Evolutionary conservation across 1,140 invertebrate genomes (phyloP), one percentile per base, ranked within the genome.

Genomic region (Bombus difficillimus): DNA sequence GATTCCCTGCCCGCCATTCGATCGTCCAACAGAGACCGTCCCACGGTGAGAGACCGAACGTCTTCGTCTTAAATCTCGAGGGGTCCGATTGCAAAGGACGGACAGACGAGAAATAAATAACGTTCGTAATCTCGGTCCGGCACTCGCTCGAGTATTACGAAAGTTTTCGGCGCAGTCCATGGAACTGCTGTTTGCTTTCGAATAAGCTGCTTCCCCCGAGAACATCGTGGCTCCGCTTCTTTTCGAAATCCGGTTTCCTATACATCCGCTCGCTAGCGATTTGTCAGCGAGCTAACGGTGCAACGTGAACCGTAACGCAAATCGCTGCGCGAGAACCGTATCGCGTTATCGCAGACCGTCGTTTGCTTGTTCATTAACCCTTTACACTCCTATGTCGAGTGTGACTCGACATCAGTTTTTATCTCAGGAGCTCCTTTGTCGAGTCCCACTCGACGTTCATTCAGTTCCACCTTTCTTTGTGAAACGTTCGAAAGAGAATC

Each of bases 21-120:
- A 37, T 3, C 32, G 32, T 43, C 25, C 68, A 0, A 57, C 39
- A 32, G 37, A 64, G 69, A 64, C 43, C 72, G 57, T 53, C 53
- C 32, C 53, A 39, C 37, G 64, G 66, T 25, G 75, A 22, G 37
- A 73, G 34, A 75, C n/a, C 69, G n/a, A 43, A 12, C 66, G 32
- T 41, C 66, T 77, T 39, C 47, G 62, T 71, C 66, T 81, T 34
- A 18, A 76, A 43, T 87, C n/a, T 69, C 81, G 57, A 62, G 41
- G 28, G 25, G 43, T 71, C 53, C 37, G 75, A 83, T 69, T 59
- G 66, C 25, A 22, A 13, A 18, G 72, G 41, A 47, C 18, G 34
- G 34, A 68, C 28, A 59, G 74, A 68, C 69, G 80, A 74, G 68
- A 88, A 79, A 87, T 88, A 88, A 88, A 88, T 87, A 88, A 88